Conservation (phyloP, 2,888 invertebrate species). For the Phaedon cochleariae region DNA sequence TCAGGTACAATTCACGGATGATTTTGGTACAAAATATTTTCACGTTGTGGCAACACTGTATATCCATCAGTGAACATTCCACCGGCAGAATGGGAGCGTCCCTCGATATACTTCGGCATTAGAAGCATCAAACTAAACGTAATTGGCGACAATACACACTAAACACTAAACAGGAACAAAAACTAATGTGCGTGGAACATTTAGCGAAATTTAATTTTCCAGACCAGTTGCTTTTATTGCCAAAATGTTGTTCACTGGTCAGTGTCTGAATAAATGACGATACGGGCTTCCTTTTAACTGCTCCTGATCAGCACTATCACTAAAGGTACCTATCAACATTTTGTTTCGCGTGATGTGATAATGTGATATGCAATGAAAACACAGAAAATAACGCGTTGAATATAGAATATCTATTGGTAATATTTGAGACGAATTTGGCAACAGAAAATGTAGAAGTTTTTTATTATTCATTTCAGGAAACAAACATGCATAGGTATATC, state of each 20-base stretch:
- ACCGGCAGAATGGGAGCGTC: constrained; percentile 35
- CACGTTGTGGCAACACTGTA: too few species aligned
- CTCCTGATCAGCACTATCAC: constrained; percentile 39
- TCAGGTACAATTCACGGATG: too few species aligned
- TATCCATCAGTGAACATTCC: constrained; percentile 15
- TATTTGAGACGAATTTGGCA: too few species aligned
- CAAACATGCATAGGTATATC: too few species aligned
- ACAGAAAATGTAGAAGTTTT: too few species aligned
- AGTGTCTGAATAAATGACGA: constrained; percentile 52
- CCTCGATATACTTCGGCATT: constrained; percentile 41
- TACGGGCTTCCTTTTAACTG: constrained; percentile 42
- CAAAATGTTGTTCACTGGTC: constrained; percentile 54
- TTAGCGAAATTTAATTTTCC: constrained; percentile 62
- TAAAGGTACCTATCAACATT: neutral
- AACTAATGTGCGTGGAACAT: constrained; percentile 61
- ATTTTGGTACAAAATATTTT: too few species aligned
- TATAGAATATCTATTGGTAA: too few species aligned
- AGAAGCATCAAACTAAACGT: constrained; percentile 42
- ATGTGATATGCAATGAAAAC: too few species aligned
- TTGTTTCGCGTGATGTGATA: too few species aligned
- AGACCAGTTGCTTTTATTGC: constrained; percentile 59
- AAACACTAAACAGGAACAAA: constrained; percentile 54
- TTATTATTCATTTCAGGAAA: too few species aligned
- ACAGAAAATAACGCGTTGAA: too few species aligned
- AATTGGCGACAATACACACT: constrained; percentile 45